These are phyloP conservation scores for Takifugu ocellatus DNA, from an alignment of 2,797 vertebrate genomes.

Conservation along the genomic window DNA sequence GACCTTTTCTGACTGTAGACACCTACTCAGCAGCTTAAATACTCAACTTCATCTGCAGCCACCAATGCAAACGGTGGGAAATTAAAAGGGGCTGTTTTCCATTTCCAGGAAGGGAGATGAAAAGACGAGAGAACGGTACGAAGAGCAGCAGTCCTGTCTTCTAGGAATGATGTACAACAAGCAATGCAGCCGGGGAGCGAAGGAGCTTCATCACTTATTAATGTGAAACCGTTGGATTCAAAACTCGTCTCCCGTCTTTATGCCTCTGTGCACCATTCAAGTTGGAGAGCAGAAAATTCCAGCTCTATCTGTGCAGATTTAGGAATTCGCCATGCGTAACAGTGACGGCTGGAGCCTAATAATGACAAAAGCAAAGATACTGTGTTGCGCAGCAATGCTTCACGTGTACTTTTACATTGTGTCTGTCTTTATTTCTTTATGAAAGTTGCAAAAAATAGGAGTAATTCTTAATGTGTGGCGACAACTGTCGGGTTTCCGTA, in stretches of 20 bases:
- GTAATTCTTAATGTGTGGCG: no score
- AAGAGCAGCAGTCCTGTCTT: neutral
- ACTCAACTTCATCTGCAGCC: slow-evolving; percentile 30
- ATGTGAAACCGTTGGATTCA: neutral
- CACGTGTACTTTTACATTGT: no score
- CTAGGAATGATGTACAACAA: slow-evolving; percentile 1
- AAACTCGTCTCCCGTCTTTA: no score
- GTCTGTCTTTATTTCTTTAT: no score
- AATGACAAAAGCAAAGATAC: neutral
- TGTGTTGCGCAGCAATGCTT: neutral
- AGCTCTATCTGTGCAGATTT: no score
- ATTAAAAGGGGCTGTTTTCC: slow-evolving; percentile 13
- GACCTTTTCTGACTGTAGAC: slow-evolving; percentile 45
- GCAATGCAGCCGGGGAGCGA: neutral
- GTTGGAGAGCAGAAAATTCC: no score
- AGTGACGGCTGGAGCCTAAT: neutral
- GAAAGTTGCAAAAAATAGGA: no score
- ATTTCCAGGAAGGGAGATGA: neutral
- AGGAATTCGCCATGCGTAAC: no score
- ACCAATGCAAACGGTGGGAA: slow-evolving; percentile 25
- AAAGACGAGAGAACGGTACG: neutral
- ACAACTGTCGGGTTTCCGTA: no score
- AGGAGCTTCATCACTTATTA: neutral
- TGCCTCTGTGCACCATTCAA: no score
- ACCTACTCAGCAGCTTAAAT: slow-evolving; percentile 46